Evolutionary conservation across 92 coral and sea anemone species (phyloP), one percentile per base, ranked within the genome.

Genomic region (Phenganax stokvisi): DNA sequence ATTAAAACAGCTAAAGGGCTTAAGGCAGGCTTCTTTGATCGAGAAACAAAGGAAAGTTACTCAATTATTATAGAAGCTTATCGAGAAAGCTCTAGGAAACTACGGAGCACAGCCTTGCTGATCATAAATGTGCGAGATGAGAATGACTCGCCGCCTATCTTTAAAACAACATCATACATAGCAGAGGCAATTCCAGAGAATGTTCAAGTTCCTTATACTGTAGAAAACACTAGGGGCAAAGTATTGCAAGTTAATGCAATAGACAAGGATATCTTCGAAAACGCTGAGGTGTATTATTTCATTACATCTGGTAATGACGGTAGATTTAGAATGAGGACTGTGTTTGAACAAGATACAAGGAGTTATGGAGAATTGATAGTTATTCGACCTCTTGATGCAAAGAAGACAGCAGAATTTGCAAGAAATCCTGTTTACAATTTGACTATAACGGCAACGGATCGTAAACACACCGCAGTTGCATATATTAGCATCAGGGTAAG

Each of bases 361-460:
- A 81, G 80, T 58, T 77, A 84, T 6, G 99, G 99, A 28, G 86
- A 89, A 15, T 74, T 96, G 81, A 85, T 84, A 57, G 89, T 92
- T 3, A 74, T 73, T 37, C 83, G 85, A 11, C 82, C 83, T 70
- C 89, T 96, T 76, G 97, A 96, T 85, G 88, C 91, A 51, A 97
- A 96, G 84, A 85, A 81, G 76, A 80, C 70, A 10, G 96, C 97
- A 25, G 91, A 93, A 7, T 96, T 96, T 59, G 84, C 85, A 29
- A 75, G 58, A 84, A 96, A 96, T 0, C 86, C 80, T 6, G 75
- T 58, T 20, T 87, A 92, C 76, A 77, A 69, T 13, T 88, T 96
- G 56, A 88, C 91, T 16, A 86, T 96, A 13, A 88, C 92, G 64
- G 99, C 99, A 7, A 90, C 97, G 55, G 90, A 97, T 51, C 51